A percentile compares a stretch with the other conserved stretches of the same genome.
phyloP scores from a whole-genome alignment of 2,797 vertebrate species.

The Iguana delicatissima region DNA sequence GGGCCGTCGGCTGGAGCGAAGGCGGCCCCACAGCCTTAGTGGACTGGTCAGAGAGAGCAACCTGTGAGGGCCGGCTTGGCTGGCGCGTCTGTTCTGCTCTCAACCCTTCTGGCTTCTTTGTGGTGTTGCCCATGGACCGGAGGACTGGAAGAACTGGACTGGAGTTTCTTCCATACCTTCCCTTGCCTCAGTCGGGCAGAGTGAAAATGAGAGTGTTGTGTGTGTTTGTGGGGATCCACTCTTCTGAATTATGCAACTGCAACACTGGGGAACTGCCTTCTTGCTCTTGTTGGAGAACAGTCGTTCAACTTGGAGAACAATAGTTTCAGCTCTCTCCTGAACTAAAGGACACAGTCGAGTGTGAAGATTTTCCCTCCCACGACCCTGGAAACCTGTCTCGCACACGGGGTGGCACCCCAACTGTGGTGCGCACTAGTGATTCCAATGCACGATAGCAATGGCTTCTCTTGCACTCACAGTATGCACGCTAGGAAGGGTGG shows the following conservation, averaged over 20 bases:
- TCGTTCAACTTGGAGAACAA: background rate
- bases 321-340: background rate
- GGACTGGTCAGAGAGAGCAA: constrained; percentile 88
- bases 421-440: background rate
- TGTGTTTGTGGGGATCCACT: no score
- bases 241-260: background rate
- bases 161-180: no score
- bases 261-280: background rate
- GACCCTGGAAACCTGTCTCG: background rate
- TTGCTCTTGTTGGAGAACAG: no score
- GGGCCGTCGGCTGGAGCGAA: constrained; percentile 73
- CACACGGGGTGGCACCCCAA: no score
- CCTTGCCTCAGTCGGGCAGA: background rate
- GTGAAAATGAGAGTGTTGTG: no score
- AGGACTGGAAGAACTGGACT: background rate
- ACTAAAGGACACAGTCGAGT: background rate
- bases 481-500: fast-evolving
- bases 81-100: background rate
- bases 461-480: background rate
- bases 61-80: constrained; percentile 76
- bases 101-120: background rate
- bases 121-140: background rate
- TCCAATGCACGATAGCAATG: fast-evolving
- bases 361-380: background rate
- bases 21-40: constrained; percentile 86